Conservation (phyloP, 2,797 vertebrate species). For the Ctenosaura bakeri region DNA sequence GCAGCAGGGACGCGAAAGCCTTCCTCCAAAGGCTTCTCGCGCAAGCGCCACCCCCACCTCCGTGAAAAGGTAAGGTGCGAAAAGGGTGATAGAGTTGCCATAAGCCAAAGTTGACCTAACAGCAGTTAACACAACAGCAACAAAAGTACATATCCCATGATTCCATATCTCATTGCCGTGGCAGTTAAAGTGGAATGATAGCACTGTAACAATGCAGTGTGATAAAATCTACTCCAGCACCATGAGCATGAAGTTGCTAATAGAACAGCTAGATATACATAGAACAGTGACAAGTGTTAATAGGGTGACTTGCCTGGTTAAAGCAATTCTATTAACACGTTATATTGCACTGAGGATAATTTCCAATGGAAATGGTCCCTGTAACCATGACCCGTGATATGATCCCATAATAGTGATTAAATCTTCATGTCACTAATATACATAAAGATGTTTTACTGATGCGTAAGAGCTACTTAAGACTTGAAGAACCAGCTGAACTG, state of each 20-base stretch:
- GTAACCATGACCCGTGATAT: conserved; percentile 44
- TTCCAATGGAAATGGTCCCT: conserved; percentile 68
- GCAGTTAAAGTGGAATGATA: too few relatives aligned
- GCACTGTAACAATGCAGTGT: too few relatives aligned
- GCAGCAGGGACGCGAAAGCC: too few relatives aligned
- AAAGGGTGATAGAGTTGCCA: too few relatives aligned
- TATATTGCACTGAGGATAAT: conserved; percentile 69
- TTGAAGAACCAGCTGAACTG: neutral
- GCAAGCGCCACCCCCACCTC: too few relatives aligned
- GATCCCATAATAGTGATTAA: conserved; percentile 66
- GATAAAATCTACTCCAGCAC: neutral
- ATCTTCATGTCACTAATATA: neutral
- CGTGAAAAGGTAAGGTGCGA: too few relatives aligned
- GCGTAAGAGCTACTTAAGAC: conserved; percentile 7
- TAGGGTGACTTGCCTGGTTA: conserved; percentile 59
- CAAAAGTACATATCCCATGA: too few relatives aligned
- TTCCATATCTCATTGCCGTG: too few relatives aligned
- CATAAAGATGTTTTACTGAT: conserved; percentile 3
- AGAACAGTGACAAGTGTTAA: conserved; percentile 64
- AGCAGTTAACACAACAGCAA: too few relatives aligned
- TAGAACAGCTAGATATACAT: conserved; percentile 36
- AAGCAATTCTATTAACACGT: conserved; percentile 71
- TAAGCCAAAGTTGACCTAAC: too few relatives aligned
- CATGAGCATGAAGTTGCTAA: neutral
- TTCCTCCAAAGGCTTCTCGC: too few relatives aligned